Evolutionary conservation across 2,113 vertebrate genomes (phyloP).

Genomic region (Cochlearius cochlearius): DNA sequence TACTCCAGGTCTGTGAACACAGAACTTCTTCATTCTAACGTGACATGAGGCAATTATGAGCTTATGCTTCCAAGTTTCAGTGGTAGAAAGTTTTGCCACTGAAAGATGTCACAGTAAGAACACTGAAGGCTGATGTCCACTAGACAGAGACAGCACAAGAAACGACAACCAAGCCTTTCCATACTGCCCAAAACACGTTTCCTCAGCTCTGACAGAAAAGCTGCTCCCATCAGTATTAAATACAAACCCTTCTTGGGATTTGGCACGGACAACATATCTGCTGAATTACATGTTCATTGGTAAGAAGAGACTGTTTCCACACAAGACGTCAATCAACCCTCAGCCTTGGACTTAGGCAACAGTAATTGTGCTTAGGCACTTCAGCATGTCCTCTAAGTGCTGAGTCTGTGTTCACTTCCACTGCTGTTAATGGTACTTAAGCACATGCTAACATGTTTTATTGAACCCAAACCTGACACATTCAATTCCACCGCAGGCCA

Average conservation of each 20-base stretch:
- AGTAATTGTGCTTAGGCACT: neutral
- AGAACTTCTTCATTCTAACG: neutral
- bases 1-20: neutral
- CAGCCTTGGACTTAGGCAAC: neutral
- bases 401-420: neutral
- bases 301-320: neutral
- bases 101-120: neutral
- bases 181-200: neutral
- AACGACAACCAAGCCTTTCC: neutral
- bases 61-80: neutral
- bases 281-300: neutral
- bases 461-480: neutral
- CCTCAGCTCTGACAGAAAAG: neutral
- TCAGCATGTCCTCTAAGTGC: neutral
- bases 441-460: neutral
- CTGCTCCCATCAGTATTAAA: neutral
- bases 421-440: neutral
- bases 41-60: neutral
- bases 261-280: rapidly evolving
- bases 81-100: neutral
- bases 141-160: neutral
- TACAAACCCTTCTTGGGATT: neutral
- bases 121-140: neutral
- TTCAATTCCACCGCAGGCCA: neutral
- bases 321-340: neutral